phyloP scores from a whole-genome alignment of 2,113 vertebrate genomes.

The Nanorana parkeri region DNA sequence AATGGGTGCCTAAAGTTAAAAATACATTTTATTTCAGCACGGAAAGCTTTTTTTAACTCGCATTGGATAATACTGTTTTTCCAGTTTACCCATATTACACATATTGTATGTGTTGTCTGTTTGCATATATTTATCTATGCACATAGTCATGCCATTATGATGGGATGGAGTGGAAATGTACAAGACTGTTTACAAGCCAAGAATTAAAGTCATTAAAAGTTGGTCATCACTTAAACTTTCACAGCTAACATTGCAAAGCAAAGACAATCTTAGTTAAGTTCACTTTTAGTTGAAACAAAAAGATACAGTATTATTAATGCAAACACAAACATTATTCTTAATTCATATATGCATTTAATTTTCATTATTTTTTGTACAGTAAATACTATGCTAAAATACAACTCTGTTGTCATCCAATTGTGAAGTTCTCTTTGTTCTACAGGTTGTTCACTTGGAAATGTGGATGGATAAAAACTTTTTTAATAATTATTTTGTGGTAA shows the following conservation, averaged over 20 bases:
- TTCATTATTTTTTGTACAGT: slow-evolving; percentile 49
- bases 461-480: slow-evolving; percentile 36
- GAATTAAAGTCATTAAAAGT: slow-evolving; percentile 21
- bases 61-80: too few species aligned
- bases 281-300: slow-evolving; percentile 4
- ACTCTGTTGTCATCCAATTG: slow-evolving; percentile 45
- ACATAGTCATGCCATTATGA: too few species aligned
- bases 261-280: slow-evolving; percentile 51
- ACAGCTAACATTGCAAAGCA: slow-evolving; percentile 37
- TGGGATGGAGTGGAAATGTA: too few species aligned
- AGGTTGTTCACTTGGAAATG: slow-evolving; percentile 42
- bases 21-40: too few species aligned
- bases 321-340: neutral
- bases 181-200: neutral
- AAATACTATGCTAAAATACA: slow-evolving; percentile 47
- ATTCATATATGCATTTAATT: slow-evolving; percentile 28
- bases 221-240: neutral
- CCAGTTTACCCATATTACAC: too few species aligned
- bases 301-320: neutral
- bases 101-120: too few species aligned
- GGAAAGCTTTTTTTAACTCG: too few species aligned
- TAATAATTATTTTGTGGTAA: slow-evolving; percentile 15
- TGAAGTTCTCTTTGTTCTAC: slow-evolving; percentile 33
- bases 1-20: too few species aligned
- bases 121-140: too few species aligned